These are phyloP conservation scores for Hippopotamyrus pictus DNA, from an alignment of 2,797 vertebrate genomes.

Conservation along the genomic window DNA sequence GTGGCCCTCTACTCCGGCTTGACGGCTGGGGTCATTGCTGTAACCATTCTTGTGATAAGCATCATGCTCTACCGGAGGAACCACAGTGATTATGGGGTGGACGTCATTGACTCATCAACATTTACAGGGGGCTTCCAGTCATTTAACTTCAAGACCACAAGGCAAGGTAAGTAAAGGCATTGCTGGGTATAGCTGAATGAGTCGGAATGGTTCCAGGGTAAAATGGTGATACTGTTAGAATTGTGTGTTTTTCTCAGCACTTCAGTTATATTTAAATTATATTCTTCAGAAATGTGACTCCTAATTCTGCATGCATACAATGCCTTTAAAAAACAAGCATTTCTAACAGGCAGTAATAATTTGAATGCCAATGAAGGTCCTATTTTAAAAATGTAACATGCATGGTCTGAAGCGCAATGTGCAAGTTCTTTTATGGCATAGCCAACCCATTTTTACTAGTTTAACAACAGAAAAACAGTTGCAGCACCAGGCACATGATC, in stretches of 20 bases:
- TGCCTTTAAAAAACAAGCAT: not conserved
- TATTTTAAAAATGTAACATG: not conserved
- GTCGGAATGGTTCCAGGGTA: not conserved
- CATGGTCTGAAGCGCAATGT: not conserved
- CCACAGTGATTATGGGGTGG: constrained; percentile 92
- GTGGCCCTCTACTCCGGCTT: constrained; percentile 88
- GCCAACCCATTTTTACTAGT: not conserved
- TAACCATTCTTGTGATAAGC: constrained; percentile 79
- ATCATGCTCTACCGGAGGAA: constrained; percentile 86
- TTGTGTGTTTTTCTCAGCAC: not conserved
- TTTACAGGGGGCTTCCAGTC: constrained; percentile 93
- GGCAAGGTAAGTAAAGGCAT: constrained; percentile 74
- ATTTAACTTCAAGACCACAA: constrained; percentile 94
- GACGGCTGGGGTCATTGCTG: constrained; percentile 79
- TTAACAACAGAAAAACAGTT: not conserved
- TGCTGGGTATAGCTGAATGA: not conserved
- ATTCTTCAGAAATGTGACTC: not conserved
- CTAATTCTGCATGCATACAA: not conserved
- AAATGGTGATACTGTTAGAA: not conserved
- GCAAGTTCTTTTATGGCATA: not conserved
- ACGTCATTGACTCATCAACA: constrained; percentile 91
- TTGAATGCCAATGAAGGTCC: not conserved
- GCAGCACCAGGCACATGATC: not conserved
- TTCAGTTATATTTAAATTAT: not conserved
- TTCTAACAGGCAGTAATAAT: not conserved